Evolutionary conservation across 2,113 vertebrate genomes (phyloP).

Genomic region (Aldabrachelys gigantea): DNA sequence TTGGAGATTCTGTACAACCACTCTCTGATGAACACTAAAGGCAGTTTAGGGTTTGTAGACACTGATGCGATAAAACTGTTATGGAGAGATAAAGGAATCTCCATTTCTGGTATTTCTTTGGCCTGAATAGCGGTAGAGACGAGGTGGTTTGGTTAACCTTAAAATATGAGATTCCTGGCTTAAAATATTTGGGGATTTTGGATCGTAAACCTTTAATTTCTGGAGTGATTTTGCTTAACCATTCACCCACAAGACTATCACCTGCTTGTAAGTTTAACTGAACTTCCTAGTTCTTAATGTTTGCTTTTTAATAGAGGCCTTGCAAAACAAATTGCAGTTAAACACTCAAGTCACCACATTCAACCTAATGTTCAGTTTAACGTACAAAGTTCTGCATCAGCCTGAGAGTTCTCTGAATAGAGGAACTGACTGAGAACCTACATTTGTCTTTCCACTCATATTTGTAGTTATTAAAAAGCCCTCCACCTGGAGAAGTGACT

Average conservation of each 20-base stretch:
- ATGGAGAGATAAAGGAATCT: not conserved
- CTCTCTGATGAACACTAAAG: too few species aligned
- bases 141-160: too few species aligned
- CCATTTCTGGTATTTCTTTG: not conserved
- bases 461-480: not conserved
- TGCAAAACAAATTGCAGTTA: not conserved
- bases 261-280: not conserved
- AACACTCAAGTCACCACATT: not conserved
- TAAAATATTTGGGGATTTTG: too few species aligned
- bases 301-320: not conserved
- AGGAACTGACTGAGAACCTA: not conserved
- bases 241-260: not conserved
- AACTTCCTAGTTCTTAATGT: not conserved
- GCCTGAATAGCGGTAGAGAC: not conserved
- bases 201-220: too few species aligned
- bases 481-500: not conserved
- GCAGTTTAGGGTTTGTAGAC: not conserved
- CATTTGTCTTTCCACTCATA: fast-evolving
- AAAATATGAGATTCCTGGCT: too few species aligned
- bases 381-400: not conserved
- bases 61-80: not conserved
- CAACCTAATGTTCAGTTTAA: not conserved
- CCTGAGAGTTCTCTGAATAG: not conserved
- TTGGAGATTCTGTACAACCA: not conserved
- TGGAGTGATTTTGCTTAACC: too few species aligned